Evolutionary conservation across 1,140 invertebrate genomes (phyloP).

Genomic region (Habropoda laboriosa): DNA sequence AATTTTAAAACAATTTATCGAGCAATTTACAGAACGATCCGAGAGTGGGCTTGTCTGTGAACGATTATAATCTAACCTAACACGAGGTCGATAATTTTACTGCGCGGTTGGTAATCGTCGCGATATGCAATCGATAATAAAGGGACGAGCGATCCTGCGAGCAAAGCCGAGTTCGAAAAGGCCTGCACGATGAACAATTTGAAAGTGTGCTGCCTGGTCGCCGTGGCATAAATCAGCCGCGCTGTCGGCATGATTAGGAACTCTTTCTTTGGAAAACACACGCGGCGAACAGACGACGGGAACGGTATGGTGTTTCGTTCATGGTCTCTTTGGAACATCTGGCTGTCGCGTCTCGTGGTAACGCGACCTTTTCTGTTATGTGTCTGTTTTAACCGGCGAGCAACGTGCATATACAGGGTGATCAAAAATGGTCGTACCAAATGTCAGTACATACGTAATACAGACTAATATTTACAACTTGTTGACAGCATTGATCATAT

Average conservation of each 20-base stretch:
- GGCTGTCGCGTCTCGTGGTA: neutral
- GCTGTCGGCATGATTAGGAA: slow-evolving; percentile 19
- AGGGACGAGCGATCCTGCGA: neutral
- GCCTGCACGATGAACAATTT: neutral
- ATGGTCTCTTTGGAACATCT: neutral
- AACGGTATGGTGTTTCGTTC: slow-evolving; percentile 8
- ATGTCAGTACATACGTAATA: neutral
- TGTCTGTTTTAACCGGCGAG: neutral
- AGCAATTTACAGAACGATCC: neutral
- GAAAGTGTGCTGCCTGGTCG: neutral
- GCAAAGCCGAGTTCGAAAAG: neutral
- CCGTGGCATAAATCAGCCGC: slow-evolving; percentile 26
- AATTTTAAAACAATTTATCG: neutral
- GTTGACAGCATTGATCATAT: neutral
- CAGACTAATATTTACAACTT: neutral
- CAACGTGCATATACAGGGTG: too few relatives aligned
- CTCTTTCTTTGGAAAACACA: slow-evolving; percentile 15
- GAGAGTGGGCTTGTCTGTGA: too few relatives aligned
- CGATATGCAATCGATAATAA: slow-evolving; percentile 27
- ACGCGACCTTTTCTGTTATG: neutral
- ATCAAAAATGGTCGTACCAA: too few relatives aligned
- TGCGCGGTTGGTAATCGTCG: neutral
- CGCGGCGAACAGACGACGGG: neutral
- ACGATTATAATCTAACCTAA: neutral
- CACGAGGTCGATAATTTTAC: neutral